These are phyloP conservation scores for Auanema sp. DNA, from an alignment of 2,888 invertebrate species.

Conservation along the genomic window DNA sequence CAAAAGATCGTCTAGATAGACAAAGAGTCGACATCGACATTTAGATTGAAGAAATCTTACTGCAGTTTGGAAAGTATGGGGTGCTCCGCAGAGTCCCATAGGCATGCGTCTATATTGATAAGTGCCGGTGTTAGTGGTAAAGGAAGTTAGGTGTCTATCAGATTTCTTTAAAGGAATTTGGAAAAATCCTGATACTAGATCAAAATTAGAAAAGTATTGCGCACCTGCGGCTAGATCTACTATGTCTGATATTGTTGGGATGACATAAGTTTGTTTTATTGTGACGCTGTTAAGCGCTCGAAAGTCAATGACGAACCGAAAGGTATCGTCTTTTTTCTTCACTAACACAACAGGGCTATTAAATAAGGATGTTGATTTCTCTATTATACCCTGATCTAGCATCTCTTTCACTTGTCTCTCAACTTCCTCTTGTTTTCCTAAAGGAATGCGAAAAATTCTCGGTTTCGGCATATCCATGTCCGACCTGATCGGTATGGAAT, in stretches of 20 bases:
- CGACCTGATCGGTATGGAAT: constrained; percentile 2
- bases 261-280: constrained; percentile 16
- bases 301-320: constrained; percentile 21
- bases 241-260: constrained; percentile 13
- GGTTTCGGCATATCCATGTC: constrained; percentile 8
- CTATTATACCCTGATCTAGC: constrained; percentile 7
- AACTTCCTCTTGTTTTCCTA: constrained; percentile 2
- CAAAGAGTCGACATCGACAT: constrained; percentile 7
- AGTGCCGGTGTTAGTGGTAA: constrained; percentile 25
- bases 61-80: constrained; percentile 27
- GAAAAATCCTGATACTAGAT: constrained; percentile 31
- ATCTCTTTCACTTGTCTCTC: constrained; percentile 9
- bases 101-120: constrained; percentile 35
- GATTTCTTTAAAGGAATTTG: constrained; percentile 24
- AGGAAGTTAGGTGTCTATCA: constrained; percentile 32
- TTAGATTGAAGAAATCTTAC: constrained; percentile 10
- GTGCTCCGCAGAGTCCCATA: constrained; percentile 32
- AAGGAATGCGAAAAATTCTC: constrained; percentile 1
- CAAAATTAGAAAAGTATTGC: constrained; percentile 24
- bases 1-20: constrained; percentile 38
- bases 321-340: constrained; percentile 10
- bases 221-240: constrained; percentile 12
- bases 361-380: constrained; percentile 3
- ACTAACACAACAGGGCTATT: constrained; percentile 19
- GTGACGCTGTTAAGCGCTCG: constrained; percentile 18